Base-by-base conservation (phyloP, 2,888 invertebrate species). In the Cantharis rufa region DNA sequence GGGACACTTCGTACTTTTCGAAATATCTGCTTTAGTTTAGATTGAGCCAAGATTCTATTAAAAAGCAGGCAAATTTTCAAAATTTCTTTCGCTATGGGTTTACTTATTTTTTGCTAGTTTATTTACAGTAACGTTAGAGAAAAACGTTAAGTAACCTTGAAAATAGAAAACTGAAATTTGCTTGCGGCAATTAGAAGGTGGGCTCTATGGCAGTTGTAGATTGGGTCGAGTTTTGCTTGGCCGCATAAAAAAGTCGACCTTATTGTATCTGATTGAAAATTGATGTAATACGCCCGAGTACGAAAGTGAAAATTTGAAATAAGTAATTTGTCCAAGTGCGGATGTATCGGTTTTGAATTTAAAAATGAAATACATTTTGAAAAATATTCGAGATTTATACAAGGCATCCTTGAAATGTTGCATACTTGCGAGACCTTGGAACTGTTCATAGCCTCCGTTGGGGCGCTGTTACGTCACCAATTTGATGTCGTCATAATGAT, bases 381-480 rank as follows among this genome's bases (percentile, higher is more conserved):
- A 75, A 63, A 64, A 21, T 69, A 70, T 62, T 61, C 61, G 64
- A 74, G 64, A 24, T 24, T 27, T 78, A 62, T 75, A 72, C 70
- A 74, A 73, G 62, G 68, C 71, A 80, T 80, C 78, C 80, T 80
- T 80, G 78, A 81, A 80, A 79, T 79, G 78, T 78, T 80, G 81
- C 81, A 80, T 83, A 84, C 80, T 84, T 80, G 82, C 82, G 84
- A 87, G 88, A 88, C 88, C 88, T 88, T 88, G 88, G 86, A 86
- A 85, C 84, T 85, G 86, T 84, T 84, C 81, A 80, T 88, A 88
- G 85, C 83, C 88, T 89, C 88, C 71, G 80, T 75, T 81, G 79
- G 82, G 87, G 88, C 83, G 69, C 79, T 66, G 78, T 84, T 85
- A 88, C 89, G 88, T 89, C 88, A 89, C 84, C 76, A 82, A 85